A percentile compares a stretch with the other conserved stretches of the same genome.
These are phyloP conservation scores for Ophiodon elongatus DNA, from an alignment of 2,113 vertebrate species.

Conservation along the genomic window DNA sequence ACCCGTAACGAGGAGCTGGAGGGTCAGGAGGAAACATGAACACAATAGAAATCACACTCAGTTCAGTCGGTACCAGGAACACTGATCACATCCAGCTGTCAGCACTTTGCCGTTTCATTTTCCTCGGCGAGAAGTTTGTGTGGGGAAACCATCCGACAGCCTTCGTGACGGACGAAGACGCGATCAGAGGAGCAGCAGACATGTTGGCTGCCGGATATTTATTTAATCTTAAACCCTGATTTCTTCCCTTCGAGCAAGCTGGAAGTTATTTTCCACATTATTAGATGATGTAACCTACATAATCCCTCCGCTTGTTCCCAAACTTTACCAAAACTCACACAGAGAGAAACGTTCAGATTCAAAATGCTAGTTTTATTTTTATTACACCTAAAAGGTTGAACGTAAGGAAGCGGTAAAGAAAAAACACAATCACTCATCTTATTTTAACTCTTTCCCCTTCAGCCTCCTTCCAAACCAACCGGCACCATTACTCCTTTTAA, in stretches of 20 bases:
- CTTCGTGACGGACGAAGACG: too few species aligned
- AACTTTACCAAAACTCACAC: not conserved
- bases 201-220: not conserved
- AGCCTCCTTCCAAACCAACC: not conserved
- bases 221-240: not conserved
- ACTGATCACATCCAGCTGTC: not conserved
- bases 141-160: not conserved
- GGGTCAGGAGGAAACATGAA: not conserved
- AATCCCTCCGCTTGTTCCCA: not conserved
- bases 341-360: not conserved
- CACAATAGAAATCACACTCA: not conserved
- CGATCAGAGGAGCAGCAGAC: not conserved
- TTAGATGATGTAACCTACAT: not conserved
- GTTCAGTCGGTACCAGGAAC: not conserved
- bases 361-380: not conserved
- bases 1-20: constrained; percentile 87
- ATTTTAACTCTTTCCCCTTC: too few species aligned
- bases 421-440: too few species aligned
- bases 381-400: not conserved
- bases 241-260: not conserved
- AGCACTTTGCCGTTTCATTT: constrained; percentile 47
- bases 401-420: too few species aligned
- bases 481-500: not conserved
- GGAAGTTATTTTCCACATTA: too few species aligned
- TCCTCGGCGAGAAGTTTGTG: not conserved